Evolutionary conservation across 2,888 invertebrate genomes (phyloP).

Genomic region (Latrodectus elegans): DNA sequence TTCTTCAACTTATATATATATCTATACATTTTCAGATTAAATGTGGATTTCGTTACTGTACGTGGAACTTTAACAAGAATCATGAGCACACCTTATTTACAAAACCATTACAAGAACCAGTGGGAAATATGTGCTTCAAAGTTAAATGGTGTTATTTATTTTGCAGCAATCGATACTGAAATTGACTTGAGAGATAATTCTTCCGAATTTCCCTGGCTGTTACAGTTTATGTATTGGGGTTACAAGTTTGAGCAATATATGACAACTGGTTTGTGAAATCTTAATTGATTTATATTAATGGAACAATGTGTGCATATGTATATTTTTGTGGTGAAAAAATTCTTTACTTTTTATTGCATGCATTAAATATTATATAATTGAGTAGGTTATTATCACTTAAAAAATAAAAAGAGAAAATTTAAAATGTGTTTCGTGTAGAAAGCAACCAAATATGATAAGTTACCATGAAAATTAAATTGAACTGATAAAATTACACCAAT

Average conservation of each 20-base stretch:
- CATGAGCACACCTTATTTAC: conserved; percentile 83
- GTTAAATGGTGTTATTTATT: conserved; percentile 80
- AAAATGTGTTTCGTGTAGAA: no score
- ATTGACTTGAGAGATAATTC: conserved; percentile 72
- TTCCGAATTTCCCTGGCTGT: conserved; percentile 77
- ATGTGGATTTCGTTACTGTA: conserved; percentile 80
- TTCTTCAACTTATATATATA: not conserved
- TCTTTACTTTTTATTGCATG: no score
- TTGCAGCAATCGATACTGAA: conserved; percentile 76
- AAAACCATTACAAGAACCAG: conserved; percentile 76
- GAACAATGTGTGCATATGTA: no score
- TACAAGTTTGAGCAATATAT: conserved; percentile 86
- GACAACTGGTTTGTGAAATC: conserved; percentile 73
- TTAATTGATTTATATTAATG: no score
- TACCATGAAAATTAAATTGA: no score
- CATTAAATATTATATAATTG: no score
- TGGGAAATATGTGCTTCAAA: conserved; percentile 84
- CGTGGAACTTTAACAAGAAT: conserved; percentile 82
- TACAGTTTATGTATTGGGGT: conserved; percentile 81
- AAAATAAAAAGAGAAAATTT: no score
- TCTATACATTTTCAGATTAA: conserved; percentile 69
- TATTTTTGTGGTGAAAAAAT: no score
- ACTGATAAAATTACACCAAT: no score
- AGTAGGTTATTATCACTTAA: no score
- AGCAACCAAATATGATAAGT: no score